phyloP scores from a whole-genome alignment of 1,140 invertebrate species.

The Conus betulinus region DNA sequence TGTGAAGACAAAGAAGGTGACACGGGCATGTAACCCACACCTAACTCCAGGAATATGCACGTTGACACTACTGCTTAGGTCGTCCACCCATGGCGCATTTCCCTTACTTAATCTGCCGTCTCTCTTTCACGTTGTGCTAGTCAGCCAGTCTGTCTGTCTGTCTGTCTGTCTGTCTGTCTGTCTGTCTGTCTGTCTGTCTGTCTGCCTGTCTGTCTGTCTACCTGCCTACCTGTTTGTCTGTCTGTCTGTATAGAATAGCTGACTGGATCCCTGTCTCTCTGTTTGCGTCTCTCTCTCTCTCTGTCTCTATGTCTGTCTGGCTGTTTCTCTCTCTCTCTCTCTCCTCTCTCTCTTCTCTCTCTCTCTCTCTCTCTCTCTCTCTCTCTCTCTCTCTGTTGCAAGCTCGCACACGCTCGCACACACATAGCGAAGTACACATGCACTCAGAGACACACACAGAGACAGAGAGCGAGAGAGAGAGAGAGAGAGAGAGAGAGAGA shows the following conservation, averaged over 20 bases:
- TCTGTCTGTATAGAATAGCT: not conserved
- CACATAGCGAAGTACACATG: too few relatives aligned
- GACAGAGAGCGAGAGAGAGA: too few relatives aligned
- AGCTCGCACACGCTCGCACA: too few relatives aligned
- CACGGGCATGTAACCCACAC: not conserved
- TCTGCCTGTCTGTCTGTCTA: not conserved
- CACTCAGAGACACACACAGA: too few relatives aligned
- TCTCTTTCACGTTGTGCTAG: too few relatives aligned
- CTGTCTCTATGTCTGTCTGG: too few relatives aligned
- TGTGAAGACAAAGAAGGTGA: too few relatives aligned
- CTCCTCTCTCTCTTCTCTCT: too few relatives aligned
- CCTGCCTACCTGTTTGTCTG: not conserved
- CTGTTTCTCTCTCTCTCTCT: not conserved
- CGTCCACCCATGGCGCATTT: not conserved
- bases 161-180: not conserved
- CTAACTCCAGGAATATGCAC: not conserved
- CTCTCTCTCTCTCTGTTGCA: too few relatives aligned
- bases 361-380: too few relatives aligned
- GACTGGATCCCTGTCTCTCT: not conserved
- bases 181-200: constrained; percentile 1
- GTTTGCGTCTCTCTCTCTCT: not conserved
- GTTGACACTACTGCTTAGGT: not conserved
- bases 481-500: too few relatives aligned
- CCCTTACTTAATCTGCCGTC: not conserved
- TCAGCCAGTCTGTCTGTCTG: not conserved